Evolutionary conservation across 2,888 invertebrate genomes (phyloP).

Genomic region (Agrotis clavis): DNA sequence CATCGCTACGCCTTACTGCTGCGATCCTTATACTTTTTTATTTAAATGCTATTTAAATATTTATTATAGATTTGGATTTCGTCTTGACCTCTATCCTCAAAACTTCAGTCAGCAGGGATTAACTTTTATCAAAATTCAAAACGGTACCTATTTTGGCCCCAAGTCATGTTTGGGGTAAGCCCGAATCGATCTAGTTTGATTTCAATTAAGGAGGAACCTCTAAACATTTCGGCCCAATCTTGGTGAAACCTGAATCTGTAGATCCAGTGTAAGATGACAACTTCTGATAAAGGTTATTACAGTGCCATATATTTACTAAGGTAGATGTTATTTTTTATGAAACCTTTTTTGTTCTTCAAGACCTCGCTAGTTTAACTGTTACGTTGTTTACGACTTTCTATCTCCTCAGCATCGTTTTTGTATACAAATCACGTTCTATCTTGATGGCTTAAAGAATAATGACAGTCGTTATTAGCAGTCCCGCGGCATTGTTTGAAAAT

Average conservation of each 20-base stretch:
- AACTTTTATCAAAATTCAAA: constrained; percentile 12
- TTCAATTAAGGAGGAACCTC: no score
- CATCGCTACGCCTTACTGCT: no score
- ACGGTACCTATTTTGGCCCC: not conserved
- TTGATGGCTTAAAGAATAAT: constrained; percentile 60
- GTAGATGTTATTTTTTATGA: not conserved
- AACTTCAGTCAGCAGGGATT: not conserved
- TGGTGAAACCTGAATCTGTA: no score
- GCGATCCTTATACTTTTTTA: no score
- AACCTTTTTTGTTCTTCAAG: no score
- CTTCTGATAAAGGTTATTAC: no score
- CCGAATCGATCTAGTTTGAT: not conserved
- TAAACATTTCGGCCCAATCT: no score
- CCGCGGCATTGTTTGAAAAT: constrained; percentile 19
- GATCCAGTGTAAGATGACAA: no score
- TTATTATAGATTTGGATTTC: not conserved
- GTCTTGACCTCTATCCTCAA: not conserved
- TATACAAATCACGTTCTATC: constrained; percentile 62
- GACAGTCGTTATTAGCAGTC: constrained; percentile 53
- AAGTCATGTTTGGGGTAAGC: not conserved
- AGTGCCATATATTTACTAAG: no score
- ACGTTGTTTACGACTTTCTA: constrained; percentile 41
- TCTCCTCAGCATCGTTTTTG: constrained; percentile 20
- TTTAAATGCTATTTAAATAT: no score
- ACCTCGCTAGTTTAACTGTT: constrained; percentile 1